Evolutionary conservation across 2,113 vertebrate species (phyloP).

Genomic region (Esox niger): DNA sequence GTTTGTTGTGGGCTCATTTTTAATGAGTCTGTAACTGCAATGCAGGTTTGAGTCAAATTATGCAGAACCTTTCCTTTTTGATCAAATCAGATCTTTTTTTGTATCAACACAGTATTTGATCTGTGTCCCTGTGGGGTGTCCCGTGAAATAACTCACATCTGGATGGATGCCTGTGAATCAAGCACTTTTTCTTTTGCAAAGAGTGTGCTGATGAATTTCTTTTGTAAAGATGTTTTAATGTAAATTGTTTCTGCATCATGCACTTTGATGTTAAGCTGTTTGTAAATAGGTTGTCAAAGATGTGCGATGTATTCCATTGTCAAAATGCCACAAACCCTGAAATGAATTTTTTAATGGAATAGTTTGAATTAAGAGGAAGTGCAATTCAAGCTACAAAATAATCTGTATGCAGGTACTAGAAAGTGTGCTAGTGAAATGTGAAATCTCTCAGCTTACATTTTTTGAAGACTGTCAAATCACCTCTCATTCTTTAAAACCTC

Average conservation of each 20-base stretch:
- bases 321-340: slow-evolving; percentile 22
- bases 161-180: slow-evolving; percentile 40
- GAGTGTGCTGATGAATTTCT: slow-evolving; percentile 62
- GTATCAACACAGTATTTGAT: slow-evolving; percentile 45
- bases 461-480: neutral
- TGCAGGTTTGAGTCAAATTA: slow-evolving; percentile 7
- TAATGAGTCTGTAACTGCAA: neutral
- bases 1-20: slow-evolving; percentile 21
- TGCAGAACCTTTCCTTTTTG: slow-evolving; percentile 32
- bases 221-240: slow-evolving; percentile 65
- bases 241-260: slow-evolving; percentile 48
- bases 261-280: slow-evolving; percentile 43
- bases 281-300: slow-evolving; percentile 51
- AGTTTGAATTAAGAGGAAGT: neutral
- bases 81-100: slow-evolving; percentile 43
- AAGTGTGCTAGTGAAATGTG: neutral
- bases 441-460: neutral
- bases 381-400: neutral
- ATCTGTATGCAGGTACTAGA: neutral
- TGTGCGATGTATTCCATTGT: slow-evolving; percentile 37
- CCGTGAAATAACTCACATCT: slow-evolving; percentile 35
- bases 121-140: slow-evolving; percentile 20
- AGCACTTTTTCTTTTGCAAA: slow-evolving; percentile 70
- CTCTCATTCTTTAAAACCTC: too few relatives aligned
- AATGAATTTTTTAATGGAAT: neutral